These are phyloP conservation scores for Ceyx margarethae DNA, from an alignment of 2,113 vertebrate species.

Conservation along the genomic window DNA sequence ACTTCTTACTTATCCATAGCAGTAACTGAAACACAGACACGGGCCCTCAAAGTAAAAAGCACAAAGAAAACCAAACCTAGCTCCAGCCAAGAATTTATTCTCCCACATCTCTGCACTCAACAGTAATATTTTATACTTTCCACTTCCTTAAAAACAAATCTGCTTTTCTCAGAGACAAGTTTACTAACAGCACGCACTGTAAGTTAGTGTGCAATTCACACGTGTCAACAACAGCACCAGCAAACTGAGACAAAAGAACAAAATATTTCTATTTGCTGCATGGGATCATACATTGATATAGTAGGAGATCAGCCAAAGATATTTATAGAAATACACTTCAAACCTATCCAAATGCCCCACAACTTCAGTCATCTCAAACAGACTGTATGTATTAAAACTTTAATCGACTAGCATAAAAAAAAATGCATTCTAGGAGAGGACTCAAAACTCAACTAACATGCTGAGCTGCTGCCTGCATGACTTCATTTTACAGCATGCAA, in stretches of 20 bases:
- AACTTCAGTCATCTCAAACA: background rate
- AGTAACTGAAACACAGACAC: background rate
- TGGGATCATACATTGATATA: background rate
- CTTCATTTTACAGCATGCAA: background rate
- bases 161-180: background rate
- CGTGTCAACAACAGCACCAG: background rate
- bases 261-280: background rate
- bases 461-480: background rate
- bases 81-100: background rate
- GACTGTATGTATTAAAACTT: background rate
- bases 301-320: rapidly evolving
- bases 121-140: background rate
- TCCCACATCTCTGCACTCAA: background rate
- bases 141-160: background rate
- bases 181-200: rapidly evolving
- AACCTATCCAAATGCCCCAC: background rate
- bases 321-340: background rate
- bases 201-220: background rate
- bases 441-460: background rate
- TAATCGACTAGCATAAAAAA: background rate
- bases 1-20: background rate
- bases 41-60: background rate
- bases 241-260: background rate
- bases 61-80: background rate
- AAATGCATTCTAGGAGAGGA: background rate